A percentile compares a stretch with the other conserved stretches of the same genome.
Conservation (phyloP, 1,140 invertebrate genomes). For the Pseudoatta argentina region DNA sequence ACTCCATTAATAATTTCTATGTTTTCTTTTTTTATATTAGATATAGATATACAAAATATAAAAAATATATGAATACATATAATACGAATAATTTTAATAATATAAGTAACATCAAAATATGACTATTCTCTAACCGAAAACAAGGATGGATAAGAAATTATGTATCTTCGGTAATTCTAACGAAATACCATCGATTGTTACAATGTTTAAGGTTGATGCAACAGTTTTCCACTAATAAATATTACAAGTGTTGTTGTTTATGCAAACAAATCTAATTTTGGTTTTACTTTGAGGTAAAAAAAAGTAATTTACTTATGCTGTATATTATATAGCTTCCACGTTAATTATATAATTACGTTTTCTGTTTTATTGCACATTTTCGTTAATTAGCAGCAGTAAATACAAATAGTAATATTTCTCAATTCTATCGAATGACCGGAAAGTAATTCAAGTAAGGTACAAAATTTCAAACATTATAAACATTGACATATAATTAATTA, state of each 20-base stretch:
- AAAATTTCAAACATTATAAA: conserved; percentile 35
- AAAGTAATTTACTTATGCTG: conserved; percentile 18
- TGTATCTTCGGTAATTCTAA: too few relatives aligned
- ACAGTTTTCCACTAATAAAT: not conserved
- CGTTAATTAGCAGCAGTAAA: conserved; percentile 29
- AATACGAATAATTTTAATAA: too few relatives aligned
- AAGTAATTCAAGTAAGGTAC: not conserved
- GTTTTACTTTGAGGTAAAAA: not conserved
- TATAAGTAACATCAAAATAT: too few relatives aligned
- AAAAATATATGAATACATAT: too few relatives aligned
- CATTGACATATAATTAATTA: conserved; percentile 41
- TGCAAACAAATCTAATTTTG: not conserved
- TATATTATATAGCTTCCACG: not conserved
- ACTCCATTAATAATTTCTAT: too few relatives aligned
- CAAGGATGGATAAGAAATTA: too few relatives aligned
- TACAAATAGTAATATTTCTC: conserved; percentile 20
- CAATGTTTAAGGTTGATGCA: not conserved
- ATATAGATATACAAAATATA: too few relatives aligned
- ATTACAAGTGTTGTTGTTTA: conserved; percentile 6
- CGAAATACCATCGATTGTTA: too few relatives aligned
- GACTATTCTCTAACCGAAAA: too few relatives aligned
- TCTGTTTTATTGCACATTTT: not conserved
- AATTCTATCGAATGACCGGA: not conserved
- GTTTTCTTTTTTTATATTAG: too few relatives aligned
- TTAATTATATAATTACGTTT: conserved; percentile 10